Base-by-base conservation (phyloP, 2,888 invertebrate genomes). In the Micropterix aruncella region DNA sequence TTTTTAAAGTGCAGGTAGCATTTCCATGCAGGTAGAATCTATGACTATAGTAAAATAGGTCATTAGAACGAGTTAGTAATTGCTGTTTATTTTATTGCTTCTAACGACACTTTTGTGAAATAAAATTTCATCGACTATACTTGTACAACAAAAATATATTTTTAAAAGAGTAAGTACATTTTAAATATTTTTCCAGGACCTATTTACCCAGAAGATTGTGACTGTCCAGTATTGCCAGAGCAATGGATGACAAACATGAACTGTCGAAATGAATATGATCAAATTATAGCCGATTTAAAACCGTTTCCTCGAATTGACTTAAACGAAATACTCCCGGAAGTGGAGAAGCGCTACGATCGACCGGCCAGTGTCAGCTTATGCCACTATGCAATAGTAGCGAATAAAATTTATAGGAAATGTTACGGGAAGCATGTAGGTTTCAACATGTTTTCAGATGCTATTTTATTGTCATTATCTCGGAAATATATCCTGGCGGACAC, bases 351-450 rank as follows among this genome's bases (percentile, higher is more conserved):
- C 50, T 93, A 83, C 59, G 75, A 89, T 60, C 79, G 78, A 50
- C 85, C 88, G 1, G 80, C 83, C 47, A 82, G 86, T 48, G 75
- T 87, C 50, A 93, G 93, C 55, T 73, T 94, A 55, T 94, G 94
- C 58, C 89, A 94, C 61, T 96, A 95, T 65, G 75, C 84, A 5
- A 68, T 95, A 5, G 83, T 87, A 61, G 63, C 80, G 51, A 95
- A 94, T 62, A 63, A 82, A 70, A 68, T 95, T 52, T 83, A 86
- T 61, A 75, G 94, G 53, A 79, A 82, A 55, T 96, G 95, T 57
- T 91, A 91, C 66, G 96, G 96, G 12, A 83, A 93, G 61, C 86
- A 96, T 70, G 84, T 92, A 9, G 96, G 92, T 1, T 97, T 96
- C 60, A 92, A 92, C 60, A 90, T 92, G 80, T 96, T 97, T 66